A percentile compares a stretch with the other conserved stretches of the same genome.
Evolutionary conservation across 2,797 vertebrate species (phyloP).

Genomic region (Neomorphus geoffroyi): DNA sequence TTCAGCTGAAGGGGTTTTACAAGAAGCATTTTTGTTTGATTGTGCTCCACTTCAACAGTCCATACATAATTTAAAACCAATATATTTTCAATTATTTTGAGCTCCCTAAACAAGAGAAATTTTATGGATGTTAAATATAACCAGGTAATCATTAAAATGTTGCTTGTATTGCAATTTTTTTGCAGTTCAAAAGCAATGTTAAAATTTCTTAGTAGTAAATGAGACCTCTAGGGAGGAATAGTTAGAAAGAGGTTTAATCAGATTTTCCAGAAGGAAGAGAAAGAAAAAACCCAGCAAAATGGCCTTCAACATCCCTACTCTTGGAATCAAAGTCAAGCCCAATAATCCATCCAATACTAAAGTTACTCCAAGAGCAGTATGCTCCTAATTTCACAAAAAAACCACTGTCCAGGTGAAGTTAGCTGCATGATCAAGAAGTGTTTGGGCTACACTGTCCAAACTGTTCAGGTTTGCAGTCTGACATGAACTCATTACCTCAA

Average conservation of each 20-base stretch:
- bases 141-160: slow-evolving; percentile 78
- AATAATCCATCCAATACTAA: background rate
- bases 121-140: slow-evolving; percentile 71
- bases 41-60: background rate
- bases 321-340: slow-evolving; percentile 4
- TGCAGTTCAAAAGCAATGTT: slow-evolving; percentile 70
- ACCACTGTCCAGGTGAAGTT: background rate
- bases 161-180: slow-evolving; percentile 69
- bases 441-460: background rate
- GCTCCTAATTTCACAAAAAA: background rate
- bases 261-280: background rate
- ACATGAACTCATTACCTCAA: slow-evolving; percentile 47
- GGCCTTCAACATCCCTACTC: background rate
- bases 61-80: slow-evolving; percentile 74
- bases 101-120: slow-evolving; percentile 67
- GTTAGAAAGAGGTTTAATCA: slow-evolving; percentile 64
- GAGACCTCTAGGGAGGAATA: slow-evolving; percentile 75
- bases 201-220: slow-evolving; percentile 74
- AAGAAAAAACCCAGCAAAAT: background rate
- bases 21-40: background rate
- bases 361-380: background rate
- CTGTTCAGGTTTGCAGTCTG: background rate
- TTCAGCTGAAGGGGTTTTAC: background rate
- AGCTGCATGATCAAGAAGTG: background rate
- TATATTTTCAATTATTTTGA: slow-evolving; percentile 73